phyloP scores from a whole-genome alignment of 2,797 vertebrate species.

The Gymnopithys bicolor region DNA sequence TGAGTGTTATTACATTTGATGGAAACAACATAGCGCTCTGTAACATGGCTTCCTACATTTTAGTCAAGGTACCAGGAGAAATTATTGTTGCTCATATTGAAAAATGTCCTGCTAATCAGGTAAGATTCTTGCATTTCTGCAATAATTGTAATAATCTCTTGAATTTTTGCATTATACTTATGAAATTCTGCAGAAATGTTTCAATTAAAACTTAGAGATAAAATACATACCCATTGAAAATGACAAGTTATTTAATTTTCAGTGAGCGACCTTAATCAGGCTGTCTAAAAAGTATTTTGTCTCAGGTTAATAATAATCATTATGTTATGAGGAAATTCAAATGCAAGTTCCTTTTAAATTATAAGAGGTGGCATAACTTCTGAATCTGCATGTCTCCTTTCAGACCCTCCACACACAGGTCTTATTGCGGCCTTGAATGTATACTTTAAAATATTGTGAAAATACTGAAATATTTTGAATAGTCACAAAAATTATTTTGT shows the following conservation, averaged over 20 bases:
- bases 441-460: neutral
- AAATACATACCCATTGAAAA: neutral
- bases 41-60: slow-evolving; percentile 92
- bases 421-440: neutral
- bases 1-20: slow-evolving; percentile 96
- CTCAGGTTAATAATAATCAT: neutral
- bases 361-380: neutral
- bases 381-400: neutral
- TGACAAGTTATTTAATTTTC: neutral
- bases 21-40: slow-evolving; percentile 96
- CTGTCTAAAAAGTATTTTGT: neutral
- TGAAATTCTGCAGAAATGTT: neutral
- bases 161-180: neutral
- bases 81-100: slow-evolving; percentile 92
- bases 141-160: neutral
- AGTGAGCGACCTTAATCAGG: neutral
- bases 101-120: slow-evolving; percentile 93
- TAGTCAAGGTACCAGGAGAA: slow-evolving; percentile 91
- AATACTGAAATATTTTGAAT: neutral
- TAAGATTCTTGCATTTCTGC: slow-evolving; percentile 60
- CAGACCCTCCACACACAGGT: neutral
- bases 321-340: neutral
- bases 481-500: neutral
- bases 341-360: neutral
- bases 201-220: neutral